Percentiles rank a stretch among this genome's conserved stretches.
Conservation (phyloP, 1,140 invertebrate genomes). For the Lineus longissimus region DNA sequence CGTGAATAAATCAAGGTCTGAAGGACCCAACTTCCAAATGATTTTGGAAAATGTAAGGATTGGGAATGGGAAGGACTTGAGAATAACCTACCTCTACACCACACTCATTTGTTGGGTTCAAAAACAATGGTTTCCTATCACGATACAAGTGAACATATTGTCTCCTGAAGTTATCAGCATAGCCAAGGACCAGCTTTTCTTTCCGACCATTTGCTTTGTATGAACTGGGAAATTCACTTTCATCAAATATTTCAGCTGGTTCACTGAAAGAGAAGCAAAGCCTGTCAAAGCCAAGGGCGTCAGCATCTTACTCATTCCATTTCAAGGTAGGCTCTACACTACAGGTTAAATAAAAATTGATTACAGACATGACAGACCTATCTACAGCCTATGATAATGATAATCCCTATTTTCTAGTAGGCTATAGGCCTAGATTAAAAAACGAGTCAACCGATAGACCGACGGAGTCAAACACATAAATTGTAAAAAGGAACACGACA, state of each 20-base stretch:
- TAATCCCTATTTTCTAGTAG: too few relatives aligned
- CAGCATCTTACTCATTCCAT: background rate
- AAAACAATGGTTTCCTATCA: slow-evolving; percentile 66
- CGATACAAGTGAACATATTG: slow-evolving; percentile 69
- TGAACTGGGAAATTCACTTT: slow-evolving; percentile 60
- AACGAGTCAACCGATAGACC: too few relatives aligned
- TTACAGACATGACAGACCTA: background rate
- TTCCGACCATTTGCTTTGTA: slow-evolving; percentile 72
- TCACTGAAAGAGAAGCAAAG: slow-evolving; percentile 24
- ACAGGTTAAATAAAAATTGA: background rate
- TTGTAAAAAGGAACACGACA: too few relatives aligned
- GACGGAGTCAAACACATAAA: too few relatives aligned
- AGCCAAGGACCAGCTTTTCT: slow-evolving; percentile 66
- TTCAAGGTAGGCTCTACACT: too few relatives aligned
- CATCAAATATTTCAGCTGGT: slow-evolving; percentile 42
- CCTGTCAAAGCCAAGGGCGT: too few relatives aligned
- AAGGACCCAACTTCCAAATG: background rate
- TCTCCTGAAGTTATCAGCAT: slow-evolving; percentile 69
- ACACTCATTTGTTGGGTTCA: slow-evolving; percentile 79
- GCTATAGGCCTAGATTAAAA: too few relatives aligned
- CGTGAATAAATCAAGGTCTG: slow-evolving; percentile 9
- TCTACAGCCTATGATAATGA: too few relatives aligned
- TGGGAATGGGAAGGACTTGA: too few relatives aligned
- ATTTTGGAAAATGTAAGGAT: too few relatives aligned
- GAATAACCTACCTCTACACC: slow-evolving; percentile 51